phyloP scores from a whole-genome alignment of 2,113 vertebrate genomes.

The Cettia cetti region DNA sequence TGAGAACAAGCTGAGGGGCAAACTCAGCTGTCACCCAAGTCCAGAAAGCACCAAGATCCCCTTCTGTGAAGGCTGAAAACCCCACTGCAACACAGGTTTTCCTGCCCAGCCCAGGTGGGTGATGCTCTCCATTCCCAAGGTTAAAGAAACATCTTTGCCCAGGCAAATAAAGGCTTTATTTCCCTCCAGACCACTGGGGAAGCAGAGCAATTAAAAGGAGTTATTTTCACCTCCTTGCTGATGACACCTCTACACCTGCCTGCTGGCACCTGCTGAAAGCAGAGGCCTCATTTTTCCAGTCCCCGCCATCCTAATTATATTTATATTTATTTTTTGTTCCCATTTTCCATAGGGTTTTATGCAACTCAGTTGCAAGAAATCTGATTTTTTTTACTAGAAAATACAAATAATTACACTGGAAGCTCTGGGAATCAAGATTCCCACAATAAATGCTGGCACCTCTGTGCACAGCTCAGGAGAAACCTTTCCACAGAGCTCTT shows the following conservation, averaged over 20 bases:
- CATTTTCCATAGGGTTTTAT: background rate
- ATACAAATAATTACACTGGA: background rate
- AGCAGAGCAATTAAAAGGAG: constrained; percentile 52
- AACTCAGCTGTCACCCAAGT: background rate
- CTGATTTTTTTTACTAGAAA: background rate
- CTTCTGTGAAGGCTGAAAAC: background rate
- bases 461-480: background rate
- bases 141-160: background rate
- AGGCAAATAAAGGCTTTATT: background rate
- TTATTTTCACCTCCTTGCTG: background rate
- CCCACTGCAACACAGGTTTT: background rate
- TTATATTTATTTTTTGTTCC: background rate
- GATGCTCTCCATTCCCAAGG: background rate
- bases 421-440: background rate
- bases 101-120: background rate
- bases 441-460: background rate
- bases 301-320: background rate
- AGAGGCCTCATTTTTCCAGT: background rate
- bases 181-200: background rate
- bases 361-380: background rate
- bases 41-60: background rate
- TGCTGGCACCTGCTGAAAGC: background rate
- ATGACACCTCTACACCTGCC: background rate
- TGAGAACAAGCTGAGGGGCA: background rate
- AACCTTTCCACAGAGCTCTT: background rate